Conservation (phyloP, 2,888 invertebrate species). For the Ametastegia equiseti region DNA sequence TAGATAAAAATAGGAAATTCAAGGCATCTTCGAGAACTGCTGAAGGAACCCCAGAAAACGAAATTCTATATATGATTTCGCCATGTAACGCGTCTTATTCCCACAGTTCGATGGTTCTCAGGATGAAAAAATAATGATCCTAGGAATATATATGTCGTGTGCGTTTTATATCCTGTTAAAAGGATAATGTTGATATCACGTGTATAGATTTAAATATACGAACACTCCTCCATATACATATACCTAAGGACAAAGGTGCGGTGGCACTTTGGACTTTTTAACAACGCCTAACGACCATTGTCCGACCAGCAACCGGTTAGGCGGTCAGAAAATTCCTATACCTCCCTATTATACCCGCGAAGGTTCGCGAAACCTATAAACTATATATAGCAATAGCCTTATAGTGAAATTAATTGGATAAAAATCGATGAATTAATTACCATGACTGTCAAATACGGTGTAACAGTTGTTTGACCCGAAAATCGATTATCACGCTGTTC, state of each 20-base stretch:
- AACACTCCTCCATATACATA: no score
- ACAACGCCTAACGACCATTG: conserved; percentile 1
- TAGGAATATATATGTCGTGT: no score
- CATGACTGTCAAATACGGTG: conserved; percentile 1
- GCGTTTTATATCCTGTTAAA: conserved; percentile 18
- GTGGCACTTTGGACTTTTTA: not conserved
- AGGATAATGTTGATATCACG: conserved; percentile 24
- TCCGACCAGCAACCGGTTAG: conserved; percentile 39
- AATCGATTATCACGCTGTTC: not conserved
- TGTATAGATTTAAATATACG: not conserved
- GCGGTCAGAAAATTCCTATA: conserved; percentile 2
- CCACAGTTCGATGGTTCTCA: not conserved
- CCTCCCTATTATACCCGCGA: no score
- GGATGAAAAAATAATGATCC: not conserved
- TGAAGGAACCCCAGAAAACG: not conserved
- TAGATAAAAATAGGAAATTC: not conserved
- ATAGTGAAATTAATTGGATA: not conserved
- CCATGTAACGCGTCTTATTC: not conserved
- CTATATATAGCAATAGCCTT: no score
- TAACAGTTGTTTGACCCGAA: not conserved
- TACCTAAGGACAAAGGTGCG: not conserved
- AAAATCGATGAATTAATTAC: not conserved
- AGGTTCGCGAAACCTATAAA: conserved; percentile 17
- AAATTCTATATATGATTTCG: not conserved
- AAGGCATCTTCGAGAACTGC: not conserved